Base-by-base conservation (phyloP, 2,113 vertebrate genomes). In the Isurus oxyrinchus region DNA sequence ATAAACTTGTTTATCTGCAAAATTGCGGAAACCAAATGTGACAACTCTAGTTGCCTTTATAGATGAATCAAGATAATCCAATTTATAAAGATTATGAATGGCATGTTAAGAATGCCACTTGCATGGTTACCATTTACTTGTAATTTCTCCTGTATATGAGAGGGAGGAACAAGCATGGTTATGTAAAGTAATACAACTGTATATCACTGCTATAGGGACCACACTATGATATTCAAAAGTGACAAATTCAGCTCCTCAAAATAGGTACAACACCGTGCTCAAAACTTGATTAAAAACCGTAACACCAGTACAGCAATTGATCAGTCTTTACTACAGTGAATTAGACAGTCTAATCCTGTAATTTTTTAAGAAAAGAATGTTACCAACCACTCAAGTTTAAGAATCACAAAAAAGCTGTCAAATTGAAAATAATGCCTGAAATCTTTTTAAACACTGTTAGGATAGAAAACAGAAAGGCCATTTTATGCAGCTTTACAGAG, bases 221-320 rank as follows among this genome's bases (percentile, higher is more conserved):
- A 5, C 23, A 44, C 35, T 66, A 16, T 63, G 40, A 67, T 19
- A 11, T 94, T 44, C 67, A 69, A 72, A 53, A 69, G 49, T 95
- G 94, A 76, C 67, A 55, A 11, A 72, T 72, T 72, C 67, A 55
- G 67, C 25, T 95, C 40, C 14, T 25, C 25, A 76, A 72, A 44
- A 72, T 16, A 72, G 94, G 44, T 21, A 49, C 67, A 55, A 55
- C 55, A 25, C 69, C 40, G 31, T 76, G 25, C 23, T 35, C 40
- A 53, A 72, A 53, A 95, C 66, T 31, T 95, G 66, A 95, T 95
- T 72, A 72, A 72, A 72, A 95, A 95, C 44, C 44, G 11, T 49
- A 31, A 14, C 27, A 72, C 4, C 27, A 55, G 94, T 53, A 16
- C 27, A 72, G 23, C 49, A 95, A 55, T 69, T 55, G 44, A 53